phyloP scores from a whole-genome alignment of 2,797 vertebrate genomes.

The Corythornis leucogaster region DNA sequence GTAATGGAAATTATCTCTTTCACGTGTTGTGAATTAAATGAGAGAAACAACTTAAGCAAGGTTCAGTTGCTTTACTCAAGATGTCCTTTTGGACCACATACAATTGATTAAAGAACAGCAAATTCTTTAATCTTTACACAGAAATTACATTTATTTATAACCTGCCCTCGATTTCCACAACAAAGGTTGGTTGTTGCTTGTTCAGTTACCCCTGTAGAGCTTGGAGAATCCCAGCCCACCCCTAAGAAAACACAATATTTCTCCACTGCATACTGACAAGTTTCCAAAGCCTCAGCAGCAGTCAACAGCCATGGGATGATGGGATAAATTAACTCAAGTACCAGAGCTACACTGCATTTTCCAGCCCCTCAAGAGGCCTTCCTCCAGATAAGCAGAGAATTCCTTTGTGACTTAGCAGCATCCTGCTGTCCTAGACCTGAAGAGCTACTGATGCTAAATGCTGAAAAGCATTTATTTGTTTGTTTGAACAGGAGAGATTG shows the following conservation, averaged over 20 bases:
- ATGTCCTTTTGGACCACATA: constrained; percentile 10
- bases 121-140: constrained; percentile 11
- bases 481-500: background rate
- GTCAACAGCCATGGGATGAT: background rate
- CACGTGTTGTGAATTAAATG: constrained; percentile 25
- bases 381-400: background rate
- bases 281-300: background rate
- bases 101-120: background rate
- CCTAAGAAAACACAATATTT: background rate
- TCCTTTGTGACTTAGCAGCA: background rate
- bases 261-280: background rate
- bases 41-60: constrained; percentile 36
- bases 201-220: background rate
- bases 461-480: background rate
- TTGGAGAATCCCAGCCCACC: background rate
- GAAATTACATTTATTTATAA: background rate
- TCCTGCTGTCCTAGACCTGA: background rate
- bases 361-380: background rate
- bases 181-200: background rate
- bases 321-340: background rate
- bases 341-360: background rate
- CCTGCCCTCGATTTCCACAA: background rate
- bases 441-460: background rate
- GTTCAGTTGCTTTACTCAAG: constrained; percentile 42
- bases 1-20: constrained; percentile 2